A percentile compares a stretch with the other conserved stretches of the same genome.
These are phyloP conservation scores for Lepidochrysops patricia DNA, from an alignment of 2,888 invertebrate species.

Conservation along the genomic window DNA sequence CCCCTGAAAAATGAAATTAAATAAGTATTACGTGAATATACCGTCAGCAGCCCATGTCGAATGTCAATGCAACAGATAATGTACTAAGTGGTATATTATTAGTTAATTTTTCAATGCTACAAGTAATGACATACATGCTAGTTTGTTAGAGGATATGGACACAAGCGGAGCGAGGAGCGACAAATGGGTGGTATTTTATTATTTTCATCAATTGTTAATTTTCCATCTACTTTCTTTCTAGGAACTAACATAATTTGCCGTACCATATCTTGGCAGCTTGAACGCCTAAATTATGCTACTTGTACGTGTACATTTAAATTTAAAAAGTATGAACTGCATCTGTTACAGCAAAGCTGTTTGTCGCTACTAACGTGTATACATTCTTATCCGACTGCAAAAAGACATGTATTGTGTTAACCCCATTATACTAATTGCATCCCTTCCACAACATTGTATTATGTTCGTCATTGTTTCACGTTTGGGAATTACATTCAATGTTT, in stretches of 20 bases:
- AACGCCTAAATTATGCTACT: too few species aligned
- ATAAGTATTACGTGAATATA: too few species aligned
- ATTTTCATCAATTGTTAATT: too few species aligned
- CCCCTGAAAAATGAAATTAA: too few species aligned
- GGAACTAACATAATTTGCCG: too few species aligned
- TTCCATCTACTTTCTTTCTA: too few species aligned
- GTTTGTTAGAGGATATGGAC: background rate
- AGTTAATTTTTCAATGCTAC: constrained; percentile 5
- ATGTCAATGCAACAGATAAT: background rate
- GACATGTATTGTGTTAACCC: constrained; percentile 21
- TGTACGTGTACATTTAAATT: too few species aligned
- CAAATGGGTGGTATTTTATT: background rate
- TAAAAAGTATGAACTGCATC: background rate
- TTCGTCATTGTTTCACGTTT: background rate
- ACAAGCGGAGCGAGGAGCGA: constrained; percentile 12
- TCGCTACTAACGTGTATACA: background rate
- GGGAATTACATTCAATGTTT: background rate
- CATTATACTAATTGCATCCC: constrained; percentile 23
- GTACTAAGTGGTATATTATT: background rate
- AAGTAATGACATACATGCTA: background rate
- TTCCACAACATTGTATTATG: constrained; percentile 17
- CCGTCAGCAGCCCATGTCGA: background rate
- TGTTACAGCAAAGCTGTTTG: background rate
- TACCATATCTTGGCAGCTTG: too few species aligned
- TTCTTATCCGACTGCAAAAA: background rate